Base-by-base conservation (phyloP, 1,140 invertebrate genomes). In the Diploscapter pachys region DNA sequence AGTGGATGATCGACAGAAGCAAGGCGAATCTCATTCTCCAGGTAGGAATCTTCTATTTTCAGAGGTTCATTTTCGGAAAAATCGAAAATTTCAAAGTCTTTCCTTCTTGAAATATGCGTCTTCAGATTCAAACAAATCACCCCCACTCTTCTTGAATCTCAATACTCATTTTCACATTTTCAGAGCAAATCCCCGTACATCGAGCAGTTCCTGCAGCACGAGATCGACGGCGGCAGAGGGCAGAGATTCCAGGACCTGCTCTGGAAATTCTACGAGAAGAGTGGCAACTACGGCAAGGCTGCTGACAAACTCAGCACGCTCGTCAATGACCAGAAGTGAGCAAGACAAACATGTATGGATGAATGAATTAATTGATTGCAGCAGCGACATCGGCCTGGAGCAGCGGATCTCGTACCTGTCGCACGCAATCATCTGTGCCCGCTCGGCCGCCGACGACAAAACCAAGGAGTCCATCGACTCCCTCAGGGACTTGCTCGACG, bases 261-360 rank as follows among this genome's bases (percentile, higher is more conserved):
- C 11, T 98, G 95, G 95, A 94, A 94, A 86, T 95, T 92, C 86
- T 95, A 98, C 83, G 95, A 98, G 85, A 92, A 92, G 82, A 92
- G 91, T 82, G 91, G 91, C 53, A 93, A 97, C 85, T 95, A 95
- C 86, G 90, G 91, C 5, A 92, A 92, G 6, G 95, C 95, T 13
- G 94, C 96, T 3, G 91, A 92, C 81, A 93, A 97, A 72, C 88
- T 98, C 0, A 90, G 93, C 74, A 91, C 91, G 78, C 88, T 98
- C 67, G 93, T 95, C 9, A 92, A 92, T 56, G 91, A 91, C 85
- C 90, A 90, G 59, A 90, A 91, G 91, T 93, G 87, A 86, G 87
- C 5, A 9, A 48, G 13, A 70, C 11, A 5, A 13, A 87, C 84
- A 65, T 86, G 89, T 59, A 82, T 89, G 5, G 1, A 59, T 31